Conservation (phyloP, 2,113 vertebrate genomes). For the Apistogramma diplotaenia region DNA sequence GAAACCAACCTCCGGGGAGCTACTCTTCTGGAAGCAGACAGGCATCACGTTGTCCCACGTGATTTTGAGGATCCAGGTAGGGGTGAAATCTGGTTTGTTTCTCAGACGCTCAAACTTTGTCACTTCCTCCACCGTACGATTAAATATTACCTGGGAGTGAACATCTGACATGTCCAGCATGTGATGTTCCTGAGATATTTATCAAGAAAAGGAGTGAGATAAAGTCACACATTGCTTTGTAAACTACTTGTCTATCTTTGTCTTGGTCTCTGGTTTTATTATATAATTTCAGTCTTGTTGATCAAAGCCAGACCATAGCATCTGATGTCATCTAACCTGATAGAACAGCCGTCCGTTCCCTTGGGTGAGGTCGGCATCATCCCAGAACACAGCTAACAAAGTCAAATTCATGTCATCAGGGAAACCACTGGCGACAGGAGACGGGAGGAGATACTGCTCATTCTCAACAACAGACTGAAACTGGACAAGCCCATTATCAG, state of each 20-base stretch:
- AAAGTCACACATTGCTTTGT: not conserved
- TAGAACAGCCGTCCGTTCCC: conserved; percentile 75
- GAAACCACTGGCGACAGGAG: conserved; percentile 70
- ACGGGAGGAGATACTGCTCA: conserved; percentile 75
- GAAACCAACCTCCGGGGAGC: conserved; percentile 74
- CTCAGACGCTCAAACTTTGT: conserved; percentile 65
- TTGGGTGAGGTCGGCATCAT: conserved; percentile 78
- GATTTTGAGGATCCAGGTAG: conserved; percentile 81
- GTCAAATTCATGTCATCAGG: conserved; percentile 63
- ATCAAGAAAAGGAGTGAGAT: not conserved
- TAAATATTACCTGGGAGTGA: conserved; percentile 78
- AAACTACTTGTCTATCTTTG: not conserved
- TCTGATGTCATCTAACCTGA: conserved; percentile 64
- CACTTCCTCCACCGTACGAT: conserved; percentile 75
- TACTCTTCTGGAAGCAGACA: conserved; percentile 75
- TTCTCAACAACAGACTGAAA: conserved; percentile 76
- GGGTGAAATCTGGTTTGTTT: conserved; percentile 63
- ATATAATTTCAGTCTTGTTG: not conserved
- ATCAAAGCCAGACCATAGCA: not conserved
- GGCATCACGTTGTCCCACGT: conserved; percentile 81
- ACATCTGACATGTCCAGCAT: conserved; percentile 59
- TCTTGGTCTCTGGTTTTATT: not conserved
- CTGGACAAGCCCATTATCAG: conserved; percentile 82
- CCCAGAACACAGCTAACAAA: conserved; percentile 82
- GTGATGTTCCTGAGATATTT: conserved; percentile 67